Base-by-base conservation (phyloP, 92 coral and sea anemone genomes). In the Palythoa grandis region DNA sequence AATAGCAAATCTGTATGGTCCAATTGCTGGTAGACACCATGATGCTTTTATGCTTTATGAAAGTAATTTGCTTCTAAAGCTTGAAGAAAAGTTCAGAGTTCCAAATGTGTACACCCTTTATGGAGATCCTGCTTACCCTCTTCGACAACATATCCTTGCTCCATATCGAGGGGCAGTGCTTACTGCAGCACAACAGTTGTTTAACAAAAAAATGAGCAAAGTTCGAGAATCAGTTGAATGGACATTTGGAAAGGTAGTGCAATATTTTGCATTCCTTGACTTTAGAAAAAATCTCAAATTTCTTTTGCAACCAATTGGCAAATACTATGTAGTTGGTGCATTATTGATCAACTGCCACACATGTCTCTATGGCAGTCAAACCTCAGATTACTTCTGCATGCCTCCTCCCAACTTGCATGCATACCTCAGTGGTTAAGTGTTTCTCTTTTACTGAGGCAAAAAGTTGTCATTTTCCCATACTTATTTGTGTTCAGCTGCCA, bases 301-400 rank as follows among this genome's bases (percentile, higher is more conserved):
- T 15, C 87, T 87, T 25, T 68, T 87, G 56, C 90, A 87, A 78
- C 87, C 90, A 52, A 71, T 89, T 11, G 91, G 86, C 50, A 89
- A 84, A 84, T 89, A 89, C 58, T 87, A 87, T 47, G 47, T 82
- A 22, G 87, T 82, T 13, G 87, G 60, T 29, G 19, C 90, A 3
- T 40, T 87, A 19, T 63, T 89, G 75, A 24, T 85, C 38, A 91
- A 91, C 83, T 91, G 94, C 85, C 92, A 91, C 67, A 91, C 92
- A 22, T 89, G 94, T 82, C 85, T 89, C 35, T 92, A 92, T 86
- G 92, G 94, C 23, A 78, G 89, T 67, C 58, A 52, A 38, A 82
- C 90, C 61, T 71, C 90, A 70, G 23, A 76, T 84, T 86, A 56
- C 74, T 89, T 89, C 77, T 71, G 37, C 37, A 56, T 91, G 47